Evolutionary conservation across 2,113 vertebrate genomes (phyloP).

Genomic region (Pristiophorus japonicus): DNA sequence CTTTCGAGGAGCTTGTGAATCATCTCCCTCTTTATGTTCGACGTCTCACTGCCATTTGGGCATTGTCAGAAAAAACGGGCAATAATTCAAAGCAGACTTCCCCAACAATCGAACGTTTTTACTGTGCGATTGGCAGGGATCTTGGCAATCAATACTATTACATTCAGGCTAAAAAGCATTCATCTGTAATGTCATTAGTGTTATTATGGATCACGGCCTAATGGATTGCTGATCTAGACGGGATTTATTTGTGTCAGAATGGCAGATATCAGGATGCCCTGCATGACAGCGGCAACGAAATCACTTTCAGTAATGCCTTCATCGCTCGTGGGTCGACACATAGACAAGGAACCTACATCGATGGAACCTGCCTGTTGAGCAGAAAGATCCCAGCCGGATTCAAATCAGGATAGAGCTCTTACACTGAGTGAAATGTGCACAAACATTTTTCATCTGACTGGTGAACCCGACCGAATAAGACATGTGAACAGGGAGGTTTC

Average conservation of each 20-base stretch:
- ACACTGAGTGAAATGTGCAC: background rate
- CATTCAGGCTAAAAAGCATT: background rate
- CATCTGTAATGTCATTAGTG: background rate
- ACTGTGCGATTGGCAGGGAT: background rate
- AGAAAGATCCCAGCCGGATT: background rate
- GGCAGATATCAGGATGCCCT: background rate
- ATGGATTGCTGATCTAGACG: background rate
- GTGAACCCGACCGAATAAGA: background rate
- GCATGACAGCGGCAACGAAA: background rate
- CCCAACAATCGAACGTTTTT: background rate
- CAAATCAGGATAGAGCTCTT: background rate
- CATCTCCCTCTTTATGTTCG: background rate
- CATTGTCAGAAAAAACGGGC: background rate
- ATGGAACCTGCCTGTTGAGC: background rate
- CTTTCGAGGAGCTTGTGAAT: background rate
- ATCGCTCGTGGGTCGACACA: background rate
- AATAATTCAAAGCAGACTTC: background rate
- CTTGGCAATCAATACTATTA: background rate
- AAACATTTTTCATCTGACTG: background rate
- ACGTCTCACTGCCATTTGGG: background rate
- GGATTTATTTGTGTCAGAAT: background rate
- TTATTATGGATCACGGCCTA: background rate
- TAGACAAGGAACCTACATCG: background rate
- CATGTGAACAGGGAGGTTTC: background rate
- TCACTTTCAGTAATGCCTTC: background rate